A percentile compares a stretch with the other conserved stretches of the same genome.
phyloP scores from a whole-genome alignment of 1,140 invertebrate species.

The Teleogryllus occipitalis region DNA sequence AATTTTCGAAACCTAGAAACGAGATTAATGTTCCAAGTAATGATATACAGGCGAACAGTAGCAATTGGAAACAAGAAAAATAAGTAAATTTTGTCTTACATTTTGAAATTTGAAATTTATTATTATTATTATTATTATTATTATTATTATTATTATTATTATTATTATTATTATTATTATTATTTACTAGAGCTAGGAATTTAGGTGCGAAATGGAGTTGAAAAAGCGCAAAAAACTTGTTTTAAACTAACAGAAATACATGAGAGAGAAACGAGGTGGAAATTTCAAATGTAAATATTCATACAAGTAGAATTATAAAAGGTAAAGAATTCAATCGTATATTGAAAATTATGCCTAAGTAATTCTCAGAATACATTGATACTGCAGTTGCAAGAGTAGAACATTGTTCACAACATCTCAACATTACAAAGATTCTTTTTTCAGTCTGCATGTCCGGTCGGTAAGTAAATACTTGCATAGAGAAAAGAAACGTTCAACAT shows the following conservation, averaged over 20 bases:
- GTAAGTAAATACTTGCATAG: background rate
- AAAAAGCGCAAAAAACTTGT: background rate
- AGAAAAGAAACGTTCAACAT: background rate
- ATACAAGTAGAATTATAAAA: background rate
- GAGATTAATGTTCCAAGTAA: no score
- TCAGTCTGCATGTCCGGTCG: background rate
- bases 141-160: no score
- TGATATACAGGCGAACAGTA: no score
- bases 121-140: no score
- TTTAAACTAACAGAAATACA: background rate
- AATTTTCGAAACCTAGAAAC: no score
- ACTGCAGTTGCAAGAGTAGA: background rate
- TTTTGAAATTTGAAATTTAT: no score
- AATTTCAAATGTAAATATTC: background rate
- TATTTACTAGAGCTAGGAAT: no score
- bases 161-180: no score
- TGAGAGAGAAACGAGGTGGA: no score
- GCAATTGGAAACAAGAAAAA: no score
- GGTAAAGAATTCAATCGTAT: background rate
- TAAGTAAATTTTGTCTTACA: no score
- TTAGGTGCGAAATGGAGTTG: no score
- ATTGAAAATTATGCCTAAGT: background rate
- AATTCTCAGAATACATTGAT: background rate
- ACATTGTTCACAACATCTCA: background rate
- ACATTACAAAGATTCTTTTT: background rate